These are phyloP conservation scores for Chaenodraco wilsoni DNA, from an alignment of 2,797 vertebrate species.

Conservation along the genomic window DNA sequence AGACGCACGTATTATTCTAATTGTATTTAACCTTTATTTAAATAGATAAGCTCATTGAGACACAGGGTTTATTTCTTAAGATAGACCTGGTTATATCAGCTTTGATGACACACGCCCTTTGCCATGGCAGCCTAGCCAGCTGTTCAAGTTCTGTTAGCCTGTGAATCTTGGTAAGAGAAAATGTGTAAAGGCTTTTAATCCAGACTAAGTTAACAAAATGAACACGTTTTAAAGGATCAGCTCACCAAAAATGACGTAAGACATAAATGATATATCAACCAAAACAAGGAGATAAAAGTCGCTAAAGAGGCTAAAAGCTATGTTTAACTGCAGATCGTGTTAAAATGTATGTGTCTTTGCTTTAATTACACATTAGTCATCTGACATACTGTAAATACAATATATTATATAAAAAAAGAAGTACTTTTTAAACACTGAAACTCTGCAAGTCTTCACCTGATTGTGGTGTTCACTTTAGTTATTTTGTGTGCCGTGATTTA, in stretches of 20 bases:
- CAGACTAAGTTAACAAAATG: slow-evolving; percentile 8
- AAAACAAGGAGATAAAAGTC: background rate
- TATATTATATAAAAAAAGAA: background rate
- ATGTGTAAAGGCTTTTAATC: background rate
- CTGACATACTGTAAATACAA: background rate
- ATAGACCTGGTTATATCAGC: too few relatives aligned
- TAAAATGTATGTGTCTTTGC: slow-evolving; percentile 1
- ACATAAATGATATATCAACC: background rate
- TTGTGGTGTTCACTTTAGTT: background rate
- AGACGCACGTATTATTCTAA: background rate
- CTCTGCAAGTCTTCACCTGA: background rate
- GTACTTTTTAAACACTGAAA: background rate
- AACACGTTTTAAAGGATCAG: slow-evolving; percentile 1
- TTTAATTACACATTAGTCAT: background rate
- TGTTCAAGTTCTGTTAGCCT: background rate
- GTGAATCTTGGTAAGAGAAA: background rate
- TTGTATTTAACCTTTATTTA: too few relatives aligned
- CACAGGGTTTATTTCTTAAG: too few relatives aligned
- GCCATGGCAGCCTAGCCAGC: background rate
- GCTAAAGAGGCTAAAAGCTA: background rate
- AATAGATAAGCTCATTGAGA: too few relatives aligned
- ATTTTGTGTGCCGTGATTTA: background rate
- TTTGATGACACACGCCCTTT: background rate
- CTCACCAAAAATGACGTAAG: background rate
- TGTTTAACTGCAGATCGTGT: background rate